Evolutionary conservation across 92 coral and sea anemone species (phyloP).

Genomic region (Actinostola sp.): DNA sequence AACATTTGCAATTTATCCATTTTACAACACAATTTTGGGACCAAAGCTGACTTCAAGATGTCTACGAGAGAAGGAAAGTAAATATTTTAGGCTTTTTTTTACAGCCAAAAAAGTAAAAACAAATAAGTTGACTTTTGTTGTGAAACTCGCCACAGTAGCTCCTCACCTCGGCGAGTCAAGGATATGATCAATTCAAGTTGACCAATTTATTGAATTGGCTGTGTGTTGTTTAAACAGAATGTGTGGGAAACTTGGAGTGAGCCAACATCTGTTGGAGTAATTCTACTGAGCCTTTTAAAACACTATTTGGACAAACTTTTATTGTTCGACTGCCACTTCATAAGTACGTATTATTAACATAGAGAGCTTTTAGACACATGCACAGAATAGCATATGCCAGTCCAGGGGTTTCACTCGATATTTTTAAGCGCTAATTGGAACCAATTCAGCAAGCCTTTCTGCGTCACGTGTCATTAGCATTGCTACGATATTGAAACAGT

Average conservation of each 20-base stretch:
- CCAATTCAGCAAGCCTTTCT: slow-evolving; percentile 18
- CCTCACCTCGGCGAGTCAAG: neutral
- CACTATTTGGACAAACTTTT: slow-evolving; percentile 85
- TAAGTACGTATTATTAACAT: slow-evolving; percentile 77
- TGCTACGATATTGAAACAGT: slow-evolving; percentile 42
- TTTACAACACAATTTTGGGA: neutral
- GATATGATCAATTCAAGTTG: slow-evolving; percentile 30
- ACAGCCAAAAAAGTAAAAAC: neutral
- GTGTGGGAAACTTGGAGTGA: slow-evolving; percentile 72
- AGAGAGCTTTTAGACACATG: slow-evolving; percentile 86
- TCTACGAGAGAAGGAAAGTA: neutral
- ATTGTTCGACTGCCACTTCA: slow-evolving; percentile 68
- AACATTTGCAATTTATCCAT: slow-evolving; percentile 62
- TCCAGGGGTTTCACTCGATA: slow-evolving; percentile 35
- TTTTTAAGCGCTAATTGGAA: slow-evolving; percentile 57
- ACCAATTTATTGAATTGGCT: slow-evolving; percentile 48
- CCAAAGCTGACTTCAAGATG: neutral
- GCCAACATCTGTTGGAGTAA: slow-evolving; percentile 77
- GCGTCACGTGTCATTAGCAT: slow-evolving; percentile 36
- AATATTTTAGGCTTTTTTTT: neutral
- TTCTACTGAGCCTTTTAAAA: slow-evolving; percentile 81
- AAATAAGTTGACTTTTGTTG: neutral
- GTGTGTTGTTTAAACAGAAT: slow-evolving; percentile 62
- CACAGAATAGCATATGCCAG: slow-evolving; percentile 68
- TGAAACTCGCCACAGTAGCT: neutral